phyloP scores from a whole-genome alignment of 2,797 vertebrate species.

The Myotis planiceps region DNA sequence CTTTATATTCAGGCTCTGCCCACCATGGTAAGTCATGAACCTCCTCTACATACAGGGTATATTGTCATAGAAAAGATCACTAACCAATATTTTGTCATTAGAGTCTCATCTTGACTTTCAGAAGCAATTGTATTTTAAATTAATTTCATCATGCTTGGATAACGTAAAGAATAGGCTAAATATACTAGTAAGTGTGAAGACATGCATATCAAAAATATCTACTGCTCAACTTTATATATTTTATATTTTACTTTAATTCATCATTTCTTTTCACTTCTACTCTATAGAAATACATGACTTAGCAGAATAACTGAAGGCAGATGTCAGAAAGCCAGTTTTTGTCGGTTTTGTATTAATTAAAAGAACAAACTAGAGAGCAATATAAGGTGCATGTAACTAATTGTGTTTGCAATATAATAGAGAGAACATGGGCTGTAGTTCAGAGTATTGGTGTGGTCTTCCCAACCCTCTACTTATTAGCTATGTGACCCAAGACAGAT shows the following conservation, averaged over 20 bases:
- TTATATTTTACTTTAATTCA: background rate
- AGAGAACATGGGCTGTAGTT: background rate
- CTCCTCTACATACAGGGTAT: no score
- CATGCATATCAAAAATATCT: background rate
- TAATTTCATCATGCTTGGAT: background rate
- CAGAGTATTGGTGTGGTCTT: no score
- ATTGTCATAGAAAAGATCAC: background rate
- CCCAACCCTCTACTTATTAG: background rate
- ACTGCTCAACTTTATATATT: background rate
- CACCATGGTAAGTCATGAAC: background rate
- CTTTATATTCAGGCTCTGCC: slow-evolving; percentile 18
- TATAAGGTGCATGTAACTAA: background rate
- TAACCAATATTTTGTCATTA: background rate
- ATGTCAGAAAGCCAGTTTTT: background rate
- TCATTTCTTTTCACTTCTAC: background rate
- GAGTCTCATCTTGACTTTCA: background rate
- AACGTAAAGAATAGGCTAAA: background rate
- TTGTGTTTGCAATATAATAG: background rate
- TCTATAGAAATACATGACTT: background rate
- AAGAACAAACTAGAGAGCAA: background rate
- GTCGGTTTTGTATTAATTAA: background rate
- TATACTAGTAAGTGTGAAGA: background rate
- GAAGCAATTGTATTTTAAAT: background rate
- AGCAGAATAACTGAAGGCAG: background rate
- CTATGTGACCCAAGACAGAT: background rate